Conservation (phyloP, 53 echinoderm and acorn worm genomes). For the Patiria pectinifera region DNA sequence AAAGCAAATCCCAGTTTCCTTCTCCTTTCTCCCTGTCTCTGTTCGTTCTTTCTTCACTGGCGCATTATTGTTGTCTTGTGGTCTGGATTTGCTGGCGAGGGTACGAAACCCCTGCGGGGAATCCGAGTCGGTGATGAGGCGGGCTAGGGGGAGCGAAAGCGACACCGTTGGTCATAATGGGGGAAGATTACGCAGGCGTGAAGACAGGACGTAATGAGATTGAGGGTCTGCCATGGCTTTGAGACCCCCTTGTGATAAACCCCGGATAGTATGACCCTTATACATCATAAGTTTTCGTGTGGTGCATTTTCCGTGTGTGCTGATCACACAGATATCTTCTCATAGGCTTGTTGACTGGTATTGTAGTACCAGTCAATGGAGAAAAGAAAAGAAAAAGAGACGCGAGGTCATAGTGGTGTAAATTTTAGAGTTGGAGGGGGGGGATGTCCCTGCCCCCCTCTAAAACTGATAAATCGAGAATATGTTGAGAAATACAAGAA, state of each 20-base stretch:
- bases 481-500: too few relatives aligned
- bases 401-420: too few relatives aligned
- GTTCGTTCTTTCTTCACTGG: neutral
- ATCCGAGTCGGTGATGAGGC: neutral
- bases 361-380: too few relatives aligned
- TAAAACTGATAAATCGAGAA: too few relatives aligned
- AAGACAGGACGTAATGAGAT: neutral
- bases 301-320: too few relatives aligned
- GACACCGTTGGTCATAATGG: slow-evolving; percentile 32
- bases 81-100: neutral
- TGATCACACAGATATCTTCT: too few relatives aligned
- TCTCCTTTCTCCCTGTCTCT: neutral
- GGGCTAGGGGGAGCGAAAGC: neutral
- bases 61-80: neutral
- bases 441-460: too few relatives aligned
- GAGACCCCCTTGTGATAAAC: neutral
- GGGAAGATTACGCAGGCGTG: slow-evolving; percentile 17
- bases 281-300: too few relatives aligned
- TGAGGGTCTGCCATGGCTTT: neutral
- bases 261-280: too few relatives aligned
- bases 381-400: too few relatives aligned
- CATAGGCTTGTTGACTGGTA: too few relatives aligned
- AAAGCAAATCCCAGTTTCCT: neutral
- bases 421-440: too few relatives aligned
- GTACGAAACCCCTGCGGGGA: slow-evolving; percentile 9